These are phyloP conservation scores for Parotia lawesii DNA, from an alignment of 2,113 vertebrate genomes.

Conservation along the genomic window DNA sequence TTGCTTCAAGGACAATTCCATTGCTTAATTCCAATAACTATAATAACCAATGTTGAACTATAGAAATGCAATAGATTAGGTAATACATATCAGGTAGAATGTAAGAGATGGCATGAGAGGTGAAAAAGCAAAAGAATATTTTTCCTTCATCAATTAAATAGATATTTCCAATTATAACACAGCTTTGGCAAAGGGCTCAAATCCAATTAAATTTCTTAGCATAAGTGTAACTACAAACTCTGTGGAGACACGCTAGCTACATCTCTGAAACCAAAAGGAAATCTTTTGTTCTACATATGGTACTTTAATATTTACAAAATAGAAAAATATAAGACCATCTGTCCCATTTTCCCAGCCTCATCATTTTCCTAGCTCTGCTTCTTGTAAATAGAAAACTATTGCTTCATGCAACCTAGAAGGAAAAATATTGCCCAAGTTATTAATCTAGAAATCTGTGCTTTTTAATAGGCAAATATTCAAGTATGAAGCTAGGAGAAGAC, in stretches of 20 bases:
- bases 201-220: not conserved
- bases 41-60: not conserved
- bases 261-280: not conserved
- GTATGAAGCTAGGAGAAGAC: not conserved
- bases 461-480: not conserved
- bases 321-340: not conserved
- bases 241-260: not conserved
- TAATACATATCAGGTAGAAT: not conserved
- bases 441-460: not conserved
- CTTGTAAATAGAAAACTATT: conserved; percentile 6
- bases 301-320: not conserved
- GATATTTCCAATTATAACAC: not conserved
- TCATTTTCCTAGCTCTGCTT: not conserved
- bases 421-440: not conserved
- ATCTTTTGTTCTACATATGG: not conserved
- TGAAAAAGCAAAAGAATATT: not conserved
- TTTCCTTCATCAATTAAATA: not conserved
- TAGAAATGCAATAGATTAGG: not conserved
- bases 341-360: not conserved
- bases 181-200: not conserved
- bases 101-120: not conserved
- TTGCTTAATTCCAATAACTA: not conserved
- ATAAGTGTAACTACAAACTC: not conserved
- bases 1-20: not conserved
- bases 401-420: not conserved